phyloP scores from a whole-genome alignment of 2,113 vertebrate species.

The Myocastor coypus region DNA sequence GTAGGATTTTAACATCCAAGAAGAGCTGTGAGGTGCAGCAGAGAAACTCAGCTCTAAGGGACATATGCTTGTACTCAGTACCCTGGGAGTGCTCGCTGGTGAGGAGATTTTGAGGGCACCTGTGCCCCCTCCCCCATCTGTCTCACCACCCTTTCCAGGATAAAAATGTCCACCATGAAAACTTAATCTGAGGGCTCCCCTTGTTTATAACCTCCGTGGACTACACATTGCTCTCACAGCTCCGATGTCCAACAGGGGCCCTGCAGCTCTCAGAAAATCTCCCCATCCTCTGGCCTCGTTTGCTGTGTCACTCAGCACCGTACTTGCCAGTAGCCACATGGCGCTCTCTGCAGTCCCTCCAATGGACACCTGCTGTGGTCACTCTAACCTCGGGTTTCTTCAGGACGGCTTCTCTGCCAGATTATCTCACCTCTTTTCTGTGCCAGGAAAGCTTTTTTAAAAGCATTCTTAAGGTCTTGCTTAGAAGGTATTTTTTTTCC shows the following conservation, averaged over 20 bases:
- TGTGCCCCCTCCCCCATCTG: background rate
- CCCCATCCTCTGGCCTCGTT: background rate
- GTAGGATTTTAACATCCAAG: background rate
- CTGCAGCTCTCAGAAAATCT: background rate
- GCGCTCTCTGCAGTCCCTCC: background rate
- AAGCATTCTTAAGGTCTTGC: background rate
- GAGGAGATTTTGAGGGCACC: background rate
- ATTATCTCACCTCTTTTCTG: slow-evolving; percentile 44
- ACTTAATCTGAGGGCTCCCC: background rate
- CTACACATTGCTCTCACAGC: background rate
- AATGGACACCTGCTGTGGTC: background rate
- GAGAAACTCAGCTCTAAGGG: background rate
- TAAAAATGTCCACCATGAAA: slow-evolving; percentile 23
- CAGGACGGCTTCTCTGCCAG: background rate
- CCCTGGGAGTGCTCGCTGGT: background rate
- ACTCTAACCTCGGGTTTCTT: slow-evolving; percentile 24
- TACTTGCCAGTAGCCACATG: background rate
- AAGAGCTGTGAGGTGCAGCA: background rate
- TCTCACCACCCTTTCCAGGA: background rate
- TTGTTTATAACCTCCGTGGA: background rate
- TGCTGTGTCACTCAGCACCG: background rate
- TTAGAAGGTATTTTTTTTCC: background rate
- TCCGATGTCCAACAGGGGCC: background rate
- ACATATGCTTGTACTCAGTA: background rate
- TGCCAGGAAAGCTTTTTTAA: background rate